phyloP scores from a whole-genome alignment of 2,113 vertebrate genomes.

The Cromileptes altivelis region DNA sequence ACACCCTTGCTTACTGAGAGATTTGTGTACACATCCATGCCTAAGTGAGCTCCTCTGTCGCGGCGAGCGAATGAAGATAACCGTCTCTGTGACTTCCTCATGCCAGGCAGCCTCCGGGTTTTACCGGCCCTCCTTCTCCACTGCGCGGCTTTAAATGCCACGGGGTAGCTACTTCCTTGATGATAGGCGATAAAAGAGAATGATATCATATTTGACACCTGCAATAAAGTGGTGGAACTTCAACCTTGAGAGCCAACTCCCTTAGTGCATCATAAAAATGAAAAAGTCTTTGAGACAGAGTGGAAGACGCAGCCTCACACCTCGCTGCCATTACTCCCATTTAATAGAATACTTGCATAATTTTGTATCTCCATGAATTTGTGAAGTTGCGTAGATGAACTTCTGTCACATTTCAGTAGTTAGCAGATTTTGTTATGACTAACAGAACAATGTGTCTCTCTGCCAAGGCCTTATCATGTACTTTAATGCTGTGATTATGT shows the following conservation, averaged over 20 bases:
- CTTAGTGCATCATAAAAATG: slow-evolving; percentile 76
- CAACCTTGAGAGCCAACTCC: slow-evolving; percentile 83
- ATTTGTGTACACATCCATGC: background rate
- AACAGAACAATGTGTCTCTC: background rate
- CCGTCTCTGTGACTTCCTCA: slow-evolving; percentile 50
- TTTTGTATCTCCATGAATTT: slow-evolving; percentile 8
- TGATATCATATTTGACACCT: slow-evolving; percentile 83
- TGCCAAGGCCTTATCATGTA: background rate
- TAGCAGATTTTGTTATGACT: background rate
- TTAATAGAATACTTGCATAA: slow-evolving; percentile 47
- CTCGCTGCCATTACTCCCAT: slow-evolving; percentile 42
- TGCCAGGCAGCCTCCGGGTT: slow-evolving; percentile 50
- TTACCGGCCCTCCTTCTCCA: slow-evolving; percentile 28
- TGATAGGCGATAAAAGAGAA: slow-evolving; percentile 81
- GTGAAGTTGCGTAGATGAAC: slow-evolving; percentile 13
- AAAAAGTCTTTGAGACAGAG: slow-evolving; percentile 62
- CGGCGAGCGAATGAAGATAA: slow-evolving; percentile 61
- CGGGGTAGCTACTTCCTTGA: slow-evolving; percentile 66
- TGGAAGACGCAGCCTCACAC: slow-evolving; percentile 39
- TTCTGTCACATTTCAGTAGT: slow-evolving; percentile 1
- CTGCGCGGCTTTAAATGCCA: slow-evolving; percentile 71
- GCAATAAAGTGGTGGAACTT: slow-evolving; percentile 81
- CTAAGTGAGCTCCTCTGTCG: background rate
- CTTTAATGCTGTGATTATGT: slow-evolving; percentile 12
- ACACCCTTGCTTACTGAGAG: background rate